A percentile compares a stretch with the other conserved stretches of the same genome.
Conservation (phyloP, 2,797 vertebrate genomes). For the Oreochromis mossambicus region DNA sequence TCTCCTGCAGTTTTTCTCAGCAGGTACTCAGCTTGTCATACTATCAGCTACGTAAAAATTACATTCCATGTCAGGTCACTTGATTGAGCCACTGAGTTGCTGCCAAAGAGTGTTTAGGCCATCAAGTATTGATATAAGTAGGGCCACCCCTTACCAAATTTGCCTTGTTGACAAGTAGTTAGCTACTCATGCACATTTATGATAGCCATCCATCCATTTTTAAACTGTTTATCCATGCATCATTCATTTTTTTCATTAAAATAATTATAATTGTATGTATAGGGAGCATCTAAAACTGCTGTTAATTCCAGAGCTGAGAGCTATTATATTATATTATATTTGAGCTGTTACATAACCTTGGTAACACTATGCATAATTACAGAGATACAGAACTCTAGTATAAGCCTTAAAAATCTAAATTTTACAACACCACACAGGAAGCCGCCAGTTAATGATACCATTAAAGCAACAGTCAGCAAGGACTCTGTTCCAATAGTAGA, state of each 20-base stretch:
- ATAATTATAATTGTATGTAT: neutral
- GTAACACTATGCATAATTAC: neutral
- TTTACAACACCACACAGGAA: neutral
- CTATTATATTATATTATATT: neutral
- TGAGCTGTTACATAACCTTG: neutral
- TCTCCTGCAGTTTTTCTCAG: constrained; percentile 26
- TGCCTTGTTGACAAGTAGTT: neutral
- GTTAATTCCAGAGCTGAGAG: neutral
- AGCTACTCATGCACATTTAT: neutral
- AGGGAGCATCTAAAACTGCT: neutral
- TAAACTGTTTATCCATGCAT: neutral
- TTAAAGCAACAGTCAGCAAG: neutral
- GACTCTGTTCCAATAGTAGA: neutral
- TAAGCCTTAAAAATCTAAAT: neutral
- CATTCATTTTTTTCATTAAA: neutral
- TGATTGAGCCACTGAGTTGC: neutral
- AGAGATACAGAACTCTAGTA: neutral
- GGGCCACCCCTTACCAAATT: neutral
- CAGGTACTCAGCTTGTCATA: constrained; percentile 6
- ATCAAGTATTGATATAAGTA: neutral
- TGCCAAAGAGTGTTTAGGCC: neutral
- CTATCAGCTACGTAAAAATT: constrained; percentile 10
- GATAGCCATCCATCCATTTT: neutral
- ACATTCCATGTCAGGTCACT: neutral
- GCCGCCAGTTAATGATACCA: neutral